phyloP scores from a whole-genome alignment of 2,113 vertebrate species.

The Microcebus lehilahytsara region DNA sequence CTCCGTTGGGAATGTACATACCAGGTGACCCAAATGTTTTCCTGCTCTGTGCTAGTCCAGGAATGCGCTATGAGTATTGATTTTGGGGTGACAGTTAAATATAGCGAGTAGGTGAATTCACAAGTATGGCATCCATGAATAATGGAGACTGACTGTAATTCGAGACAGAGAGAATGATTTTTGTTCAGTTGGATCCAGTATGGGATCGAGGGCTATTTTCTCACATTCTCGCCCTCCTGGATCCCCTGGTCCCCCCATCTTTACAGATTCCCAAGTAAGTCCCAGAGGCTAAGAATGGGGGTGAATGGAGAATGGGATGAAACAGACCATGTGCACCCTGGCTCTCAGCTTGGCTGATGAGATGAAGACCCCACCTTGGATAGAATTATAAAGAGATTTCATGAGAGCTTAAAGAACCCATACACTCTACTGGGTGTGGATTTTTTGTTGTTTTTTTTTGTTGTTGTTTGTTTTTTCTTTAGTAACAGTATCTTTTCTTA shows the following conservation, averaged over 20 bases:
- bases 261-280: not conserved
- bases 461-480: not conserved
- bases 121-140: not conserved
- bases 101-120: not conserved
- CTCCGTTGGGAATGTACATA: not conserved
- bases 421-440: not conserved
- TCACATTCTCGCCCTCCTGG: not conserved
- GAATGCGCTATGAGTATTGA: not conserved
- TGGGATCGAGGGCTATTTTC: not conserved
- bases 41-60: not conserved
- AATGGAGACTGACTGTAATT: not conserved
- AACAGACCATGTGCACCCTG: not conserved
- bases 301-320: fast-evolving
- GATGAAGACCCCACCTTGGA: not conserved
- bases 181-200: not conserved
- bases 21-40: not conserved
- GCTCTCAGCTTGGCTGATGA: not conserved
- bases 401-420: not conserved
- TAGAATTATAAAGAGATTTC: not conserved
- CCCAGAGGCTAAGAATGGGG: not conserved
- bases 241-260: not conserved
- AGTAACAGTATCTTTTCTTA: not conserved
- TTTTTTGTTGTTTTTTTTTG: not conserved
- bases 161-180: not conserved
- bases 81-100: not conserved